Evolutionary conservation across 2,113 vertebrate species (phyloP), one percentile per base, ranked within the genome.

Genomic region (Gobio gobio): DNA sequence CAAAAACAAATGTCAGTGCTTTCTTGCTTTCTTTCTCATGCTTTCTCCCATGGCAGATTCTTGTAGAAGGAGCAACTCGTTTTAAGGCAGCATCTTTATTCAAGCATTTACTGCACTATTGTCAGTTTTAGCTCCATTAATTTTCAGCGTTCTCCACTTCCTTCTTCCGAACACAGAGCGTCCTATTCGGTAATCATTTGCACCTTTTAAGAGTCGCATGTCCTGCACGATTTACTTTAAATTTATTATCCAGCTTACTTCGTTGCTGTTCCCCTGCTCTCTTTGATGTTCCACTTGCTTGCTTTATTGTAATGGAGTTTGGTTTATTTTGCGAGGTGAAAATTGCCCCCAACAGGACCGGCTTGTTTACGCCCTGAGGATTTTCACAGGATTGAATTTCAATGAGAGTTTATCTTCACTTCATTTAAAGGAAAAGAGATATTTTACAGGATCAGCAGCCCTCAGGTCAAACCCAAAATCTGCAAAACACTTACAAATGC

Each of bases 331-430:
- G 86, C 66, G 85, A 63, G 82, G 86, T 85, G 89, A 90, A 86
- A 86, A 86, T 87, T 89, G 79, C 84, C 68, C 84, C 84, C 83
- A 75, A 83, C 75, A 88, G 86, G 80, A 84, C 79, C 40, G 26
- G 77, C 84, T 87, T 90, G 89, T 90, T 90, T 90, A 90, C 75
- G 78, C 77, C 85, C 79, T 68, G 84, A 85, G 78, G 78, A 85
- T 89, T 90, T 89, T 89, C 76, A 73, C 88, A 85, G 83, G 78
- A 88, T 89, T 90, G 86, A 56, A 80, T 90, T 90, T 87, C 89
- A 87, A 75, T 86, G 76, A 66, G 82, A 85, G 87, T 89, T 87
- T 90, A 85, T 89, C 79, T 82, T 73, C 66, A 83, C 84, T 83
- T 83, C 72, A 68, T 86, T 87, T 88, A 77, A 72, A 83, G 82